phyloP scores from a whole-genome alignment of 2,888 invertebrate genomes.

The Philereme transversata region DNA sequence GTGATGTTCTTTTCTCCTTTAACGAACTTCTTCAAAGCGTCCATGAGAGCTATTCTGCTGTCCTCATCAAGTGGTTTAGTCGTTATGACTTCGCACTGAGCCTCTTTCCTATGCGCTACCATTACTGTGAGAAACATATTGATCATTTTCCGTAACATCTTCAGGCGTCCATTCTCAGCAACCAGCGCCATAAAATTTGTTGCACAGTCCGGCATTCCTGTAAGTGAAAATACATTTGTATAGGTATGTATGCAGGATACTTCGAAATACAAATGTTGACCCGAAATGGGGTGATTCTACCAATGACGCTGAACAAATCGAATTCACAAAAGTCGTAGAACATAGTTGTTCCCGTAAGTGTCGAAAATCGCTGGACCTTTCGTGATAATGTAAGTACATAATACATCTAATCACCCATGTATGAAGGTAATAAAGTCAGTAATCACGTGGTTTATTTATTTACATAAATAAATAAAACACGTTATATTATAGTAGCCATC shows the following conservation, averaged over 20 bases:
- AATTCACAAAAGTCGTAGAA: background rate
- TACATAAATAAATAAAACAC: too few relatives aligned
- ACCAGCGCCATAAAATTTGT: conserved; percentile 63
- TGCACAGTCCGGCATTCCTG: conserved; percentile 63
- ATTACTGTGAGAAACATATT: conserved; percentile 61
- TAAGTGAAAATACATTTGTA: conserved; percentile 14
- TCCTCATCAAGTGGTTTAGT: conserved; percentile 61
- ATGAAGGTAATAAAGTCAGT: too few relatives aligned
- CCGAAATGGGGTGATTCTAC: too few relatives aligned
- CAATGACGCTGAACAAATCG: too few relatives aligned
- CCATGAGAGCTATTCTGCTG: conserved; percentile 51
- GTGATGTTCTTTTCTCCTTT: conserved; percentile 61
- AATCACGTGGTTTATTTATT: too few relatives aligned
- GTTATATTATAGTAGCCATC: too few relatives aligned
- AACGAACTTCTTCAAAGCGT: conserved; percentile 59
- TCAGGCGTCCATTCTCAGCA: conserved; percentile 70
- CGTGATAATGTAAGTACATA: too few relatives aligned
- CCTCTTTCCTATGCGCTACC: conserved; percentile 71
- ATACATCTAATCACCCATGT: too few relatives aligned
- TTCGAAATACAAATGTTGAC: too few relatives aligned
- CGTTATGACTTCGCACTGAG: conserved; percentile 71
- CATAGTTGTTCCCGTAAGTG: background rate
- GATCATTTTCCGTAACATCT: conserved; percentile 61
- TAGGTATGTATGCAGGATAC: background rate
- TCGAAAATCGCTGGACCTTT: too few relatives aligned